Conservation (phyloP, 2,797 vertebrate genomes). For the Epinephelus malabaricus region DNA sequence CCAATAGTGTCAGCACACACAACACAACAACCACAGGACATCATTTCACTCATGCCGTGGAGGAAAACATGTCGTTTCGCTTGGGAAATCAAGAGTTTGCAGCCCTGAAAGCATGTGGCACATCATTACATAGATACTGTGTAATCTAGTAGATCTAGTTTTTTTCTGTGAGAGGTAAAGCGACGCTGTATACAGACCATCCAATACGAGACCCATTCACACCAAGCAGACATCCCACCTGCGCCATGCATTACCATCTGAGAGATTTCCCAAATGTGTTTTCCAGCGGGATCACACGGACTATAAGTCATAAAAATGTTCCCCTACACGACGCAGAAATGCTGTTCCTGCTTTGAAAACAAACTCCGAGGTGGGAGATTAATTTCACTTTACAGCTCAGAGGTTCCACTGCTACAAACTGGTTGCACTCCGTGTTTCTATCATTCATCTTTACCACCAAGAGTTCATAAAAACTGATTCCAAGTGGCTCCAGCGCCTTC, state of each 20-base stretch:
- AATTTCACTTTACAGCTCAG: constrained; percentile 59
- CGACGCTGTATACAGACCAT: constrained; percentile 39
- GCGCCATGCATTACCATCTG: constrained; percentile 57
- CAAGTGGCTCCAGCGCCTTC: constrained; percentile 24
- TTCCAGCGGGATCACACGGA: constrained; percentile 52
- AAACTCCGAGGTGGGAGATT: constrained; percentile 61
- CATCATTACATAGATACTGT: constrained; percentile 68
- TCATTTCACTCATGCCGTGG: constrained; percentile 43
- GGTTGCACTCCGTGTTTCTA: constrained; percentile 32
- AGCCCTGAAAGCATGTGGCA: constrained; percentile 62
- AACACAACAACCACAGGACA: constrained; percentile 28
- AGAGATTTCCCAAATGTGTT: constrained; percentile 74
- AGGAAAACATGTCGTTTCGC: constrained; percentile 54
- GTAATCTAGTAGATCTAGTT: constrained; percentile 56
- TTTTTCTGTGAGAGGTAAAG: constrained; percentile 43
- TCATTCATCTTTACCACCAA: constrained; percentile 54
- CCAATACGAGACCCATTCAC: constrained; percentile 49
- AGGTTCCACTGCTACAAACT: constrained; percentile 42
- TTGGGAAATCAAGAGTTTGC: constrained; percentile 73
- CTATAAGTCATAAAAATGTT: constrained; percentile 71
- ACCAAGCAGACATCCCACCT: constrained; percentile 46
- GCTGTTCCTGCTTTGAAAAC: constrained; percentile 53
- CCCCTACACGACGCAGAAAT: constrained; percentile 44
- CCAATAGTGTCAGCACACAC: constrained; percentile 19
- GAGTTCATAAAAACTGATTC: constrained; percentile 63